Percentiles rank a stretch among this genome's conserved stretches.
phyloP scores from a whole-genome alignment of 2,797 vertebrate species.

The Petrocephalus schoutedeni region DNA sequence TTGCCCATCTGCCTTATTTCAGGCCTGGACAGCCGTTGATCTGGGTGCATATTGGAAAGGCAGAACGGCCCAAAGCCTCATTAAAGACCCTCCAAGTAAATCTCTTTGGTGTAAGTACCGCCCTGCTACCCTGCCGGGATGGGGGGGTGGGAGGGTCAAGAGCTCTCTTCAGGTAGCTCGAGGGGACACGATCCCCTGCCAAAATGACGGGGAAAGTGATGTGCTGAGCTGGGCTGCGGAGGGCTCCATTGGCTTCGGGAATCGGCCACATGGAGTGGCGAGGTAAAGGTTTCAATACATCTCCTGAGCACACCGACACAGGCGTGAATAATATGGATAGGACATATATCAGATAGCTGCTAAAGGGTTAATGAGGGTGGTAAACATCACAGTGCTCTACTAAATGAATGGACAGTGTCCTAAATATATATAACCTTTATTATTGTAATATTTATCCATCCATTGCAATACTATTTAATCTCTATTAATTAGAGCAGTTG shows the following conservation, averaged over 20 bases:
- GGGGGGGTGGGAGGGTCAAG: not conserved
- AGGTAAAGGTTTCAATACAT: not conserved
- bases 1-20: not conserved
- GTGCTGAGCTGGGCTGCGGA: not conserved
- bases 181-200: not conserved
- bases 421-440: not conserved
- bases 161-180: slow-evolving; percentile 1
- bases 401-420: not conserved
- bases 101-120: not conserved
- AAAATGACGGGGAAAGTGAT: not conserved
- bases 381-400: not conserved
- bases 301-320: not conserved
- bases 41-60: not conserved
- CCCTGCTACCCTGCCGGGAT: not conserved
- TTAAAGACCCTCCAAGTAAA: not conserved
- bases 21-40: not conserved
- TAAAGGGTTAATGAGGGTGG: not conserved
- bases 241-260: not conserved
- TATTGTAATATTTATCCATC: not conserved
- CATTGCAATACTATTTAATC: not conserved
- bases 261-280: not conserved
- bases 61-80: not conserved
- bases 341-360: not conserved
- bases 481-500: not conserved
- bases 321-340: not conserved